Percentiles rank a stretch among this genome's conserved stretches.
phyloP scores from a whole-genome alignment of 2,888 invertebrate genomes.

The Neoitamus cyanurus region DNA sequence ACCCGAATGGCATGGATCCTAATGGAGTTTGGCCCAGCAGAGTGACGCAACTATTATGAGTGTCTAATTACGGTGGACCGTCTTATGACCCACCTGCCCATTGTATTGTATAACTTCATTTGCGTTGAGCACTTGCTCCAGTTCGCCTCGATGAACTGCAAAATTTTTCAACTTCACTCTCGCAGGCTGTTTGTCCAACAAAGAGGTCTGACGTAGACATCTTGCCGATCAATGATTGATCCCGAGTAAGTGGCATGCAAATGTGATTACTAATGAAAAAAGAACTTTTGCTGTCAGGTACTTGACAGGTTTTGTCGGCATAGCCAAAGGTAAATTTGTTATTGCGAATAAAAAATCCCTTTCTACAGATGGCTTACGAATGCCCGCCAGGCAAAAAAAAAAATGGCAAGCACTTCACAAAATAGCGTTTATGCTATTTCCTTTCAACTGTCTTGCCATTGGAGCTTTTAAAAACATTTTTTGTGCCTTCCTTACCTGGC shows the following conservation, averaged over 20 bases:
- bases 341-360: not conserved
- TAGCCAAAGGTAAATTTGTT: not conserved
- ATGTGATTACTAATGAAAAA: not conserved
- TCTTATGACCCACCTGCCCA: slow-evolving; percentile 1
- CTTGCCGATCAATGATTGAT: not conserved
- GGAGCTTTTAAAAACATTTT: not conserved
- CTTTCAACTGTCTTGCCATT: not conserved
- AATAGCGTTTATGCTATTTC: not conserved
- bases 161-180: not conserved
- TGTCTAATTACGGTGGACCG: not conserved
- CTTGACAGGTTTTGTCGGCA: not conserved
- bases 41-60: not conserved
- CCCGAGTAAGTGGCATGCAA: not conserved
- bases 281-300: not conserved
- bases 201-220: not conserved
- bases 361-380: not conserved
- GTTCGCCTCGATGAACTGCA: not conserved
- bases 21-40: not conserved
- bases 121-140: not conserved
- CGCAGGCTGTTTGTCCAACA: not conserved
- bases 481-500: not conserved
- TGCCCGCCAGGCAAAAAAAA: not conserved
- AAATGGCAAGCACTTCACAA: not conserved
- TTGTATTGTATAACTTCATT: not conserved
- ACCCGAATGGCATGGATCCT: not conserved